Evolutionary conservation across 2,797 vertebrate species (phyloP).

Genomic region (Natrix natrix): DNA sequence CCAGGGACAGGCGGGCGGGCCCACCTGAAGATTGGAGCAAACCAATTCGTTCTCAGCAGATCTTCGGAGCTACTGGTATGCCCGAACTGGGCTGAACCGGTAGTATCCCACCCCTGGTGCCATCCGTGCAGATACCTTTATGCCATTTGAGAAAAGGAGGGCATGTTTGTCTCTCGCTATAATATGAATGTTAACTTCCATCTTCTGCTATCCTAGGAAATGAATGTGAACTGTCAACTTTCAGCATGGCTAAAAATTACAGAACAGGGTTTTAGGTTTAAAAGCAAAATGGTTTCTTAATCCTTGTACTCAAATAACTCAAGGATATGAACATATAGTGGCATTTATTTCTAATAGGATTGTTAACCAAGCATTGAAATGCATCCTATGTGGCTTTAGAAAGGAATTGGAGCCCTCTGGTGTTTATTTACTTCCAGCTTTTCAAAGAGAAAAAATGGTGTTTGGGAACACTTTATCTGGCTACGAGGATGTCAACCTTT

Average conservation of each 20-base stretch:
- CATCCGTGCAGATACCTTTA: not conserved
- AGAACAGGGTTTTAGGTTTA: not conserved
- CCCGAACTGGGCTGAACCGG: too few species aligned
- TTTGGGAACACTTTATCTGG: not conserved
- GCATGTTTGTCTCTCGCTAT: not conserved
- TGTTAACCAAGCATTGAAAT: not conserved
- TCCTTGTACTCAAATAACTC: not conserved
- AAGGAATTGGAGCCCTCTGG: constrained; percentile 16
- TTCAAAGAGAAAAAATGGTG: not conserved
- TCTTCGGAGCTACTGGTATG: too few species aligned
- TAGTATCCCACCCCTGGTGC: too few species aligned
- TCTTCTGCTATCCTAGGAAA: not conserved
- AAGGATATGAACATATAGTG: not conserved
- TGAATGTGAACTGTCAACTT: not conserved
- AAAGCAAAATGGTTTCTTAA: not conserved
- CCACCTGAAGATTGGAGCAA: too few species aligned
- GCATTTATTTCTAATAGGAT: not conserved
- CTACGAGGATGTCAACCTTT: not conserved
- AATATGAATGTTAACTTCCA: not conserved
- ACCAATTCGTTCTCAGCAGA: too few species aligned
- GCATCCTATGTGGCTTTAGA: not conserved
- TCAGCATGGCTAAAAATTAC: not conserved
- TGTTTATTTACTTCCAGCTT: not conserved
- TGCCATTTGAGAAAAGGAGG: not conserved
- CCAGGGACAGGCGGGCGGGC: too few species aligned